These are phyloP conservation scores for Sussaba pulchella DNA, from an alignment of 2,888 invertebrate genomes.

Conservation along the genomic window DNA sequence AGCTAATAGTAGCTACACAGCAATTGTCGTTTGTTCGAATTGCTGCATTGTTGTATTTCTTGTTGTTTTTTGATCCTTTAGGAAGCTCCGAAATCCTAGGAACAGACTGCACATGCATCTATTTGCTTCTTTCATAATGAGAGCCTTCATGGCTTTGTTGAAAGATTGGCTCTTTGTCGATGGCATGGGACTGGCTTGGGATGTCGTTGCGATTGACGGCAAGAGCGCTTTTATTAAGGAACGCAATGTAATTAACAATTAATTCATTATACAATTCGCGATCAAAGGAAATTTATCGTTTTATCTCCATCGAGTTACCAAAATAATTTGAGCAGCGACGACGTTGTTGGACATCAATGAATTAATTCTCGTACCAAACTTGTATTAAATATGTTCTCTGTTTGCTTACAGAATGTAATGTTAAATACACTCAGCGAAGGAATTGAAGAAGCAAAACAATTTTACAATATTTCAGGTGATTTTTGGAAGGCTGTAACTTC, in stretches of 20 bases:
- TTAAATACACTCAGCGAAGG: too few relatives aligned
- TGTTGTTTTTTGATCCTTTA: slow-evolving; percentile 73
- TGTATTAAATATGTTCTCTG: too few relatives aligned
- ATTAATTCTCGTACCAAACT: too few relatives aligned
- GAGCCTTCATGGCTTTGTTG: slow-evolving; percentile 86
- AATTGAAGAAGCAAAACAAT: too few relatives aligned
- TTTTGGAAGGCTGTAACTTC: too few relatives aligned
- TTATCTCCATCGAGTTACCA: neutral
- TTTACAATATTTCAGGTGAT: too few relatives aligned
- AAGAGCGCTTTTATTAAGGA: slow-evolving; percentile 81
- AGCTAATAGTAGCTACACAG: too few relatives aligned
- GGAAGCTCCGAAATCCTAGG: slow-evolving; percentile 88
- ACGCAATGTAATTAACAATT: slow-evolving; percentile 78
- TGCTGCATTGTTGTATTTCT: neutral
- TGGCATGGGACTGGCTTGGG: slow-evolving; percentile 84
- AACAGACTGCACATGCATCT: slow-evolving; percentile 89
- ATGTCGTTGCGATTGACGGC: slow-evolving; percentile 82
- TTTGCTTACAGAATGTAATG: too few relatives aligned
- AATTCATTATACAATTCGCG: neutral
- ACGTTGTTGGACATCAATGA: too few relatives aligned
- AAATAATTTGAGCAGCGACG: neutral
- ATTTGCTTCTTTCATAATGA: slow-evolving; percentile 88
- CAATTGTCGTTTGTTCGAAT: too few relatives aligned
- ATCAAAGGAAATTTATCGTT: too few relatives aligned
- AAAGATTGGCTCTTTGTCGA: slow-evolving; percentile 86